A percentile compares a stretch with the other conserved stretches of the same genome.
These are phyloP conservation scores for Danionella cerebrum DNA, from an alignment of 2,113 vertebrate species.

Conservation along the genomic window DNA sequence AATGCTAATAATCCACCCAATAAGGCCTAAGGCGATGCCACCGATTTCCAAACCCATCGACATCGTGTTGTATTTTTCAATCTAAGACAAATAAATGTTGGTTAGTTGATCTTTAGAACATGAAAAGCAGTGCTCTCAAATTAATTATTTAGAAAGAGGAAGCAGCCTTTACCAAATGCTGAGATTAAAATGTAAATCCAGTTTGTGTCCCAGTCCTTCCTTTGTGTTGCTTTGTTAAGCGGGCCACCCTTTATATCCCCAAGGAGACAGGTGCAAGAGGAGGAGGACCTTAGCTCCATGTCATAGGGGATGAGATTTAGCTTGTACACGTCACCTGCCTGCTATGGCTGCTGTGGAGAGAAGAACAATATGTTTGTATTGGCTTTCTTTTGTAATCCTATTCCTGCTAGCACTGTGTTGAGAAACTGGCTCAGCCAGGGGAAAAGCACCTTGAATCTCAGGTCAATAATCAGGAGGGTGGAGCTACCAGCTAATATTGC, in stretches of 20 bases:
- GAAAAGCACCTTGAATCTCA: neutral
- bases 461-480: neutral
- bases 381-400: conserved; percentile 8
- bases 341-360: conserved; percentile 1
- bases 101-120: neutral
- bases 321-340: conserved; percentile 31
- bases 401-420: neutral
- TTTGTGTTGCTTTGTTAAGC: conserved; percentile 37
- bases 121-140: neutral
- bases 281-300: conserved; percentile 50
- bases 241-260: conserved; percentile 57
- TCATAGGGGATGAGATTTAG: conserved; percentile 45
- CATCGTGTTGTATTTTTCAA: conserved; percentile 41
- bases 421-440: conserved; percentile 3
- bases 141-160: neutral
- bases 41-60: conserved; percentile 69
- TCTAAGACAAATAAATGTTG: neutral
- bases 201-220: neutral
- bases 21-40: conserved; percentile 61
- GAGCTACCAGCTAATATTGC: neutral
- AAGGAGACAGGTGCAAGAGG: conserved; percentile 26
- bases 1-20: conserved; percentile 62
- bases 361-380: conserved; percentile 20
- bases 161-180: neutral
- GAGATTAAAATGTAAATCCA: neutral